These are phyloP conservation scores for Cathartes aura DNA, from an alignment of 2,113 vertebrate species.

Conservation along the genomic window DNA sequence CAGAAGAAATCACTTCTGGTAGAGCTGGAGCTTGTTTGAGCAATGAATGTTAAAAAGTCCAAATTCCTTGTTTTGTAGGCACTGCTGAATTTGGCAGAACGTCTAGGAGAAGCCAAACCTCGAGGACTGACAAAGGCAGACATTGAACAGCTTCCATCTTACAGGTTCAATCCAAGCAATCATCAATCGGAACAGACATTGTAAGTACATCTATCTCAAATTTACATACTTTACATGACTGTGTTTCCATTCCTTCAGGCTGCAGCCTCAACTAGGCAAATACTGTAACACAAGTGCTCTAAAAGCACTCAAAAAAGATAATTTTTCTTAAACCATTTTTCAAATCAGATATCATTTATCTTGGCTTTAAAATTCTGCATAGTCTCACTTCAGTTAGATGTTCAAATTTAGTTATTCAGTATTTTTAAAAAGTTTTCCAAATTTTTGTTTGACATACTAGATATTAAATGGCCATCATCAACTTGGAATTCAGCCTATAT, in stretches of 20 bases:
- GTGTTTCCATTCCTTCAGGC: not conserved
- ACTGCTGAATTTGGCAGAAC: conserved; percentile 91
- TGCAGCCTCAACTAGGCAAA: not conserved
- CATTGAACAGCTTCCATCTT: conserved; percentile 95
- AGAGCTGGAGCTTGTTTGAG: not conserved
- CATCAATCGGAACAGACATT: conserved; percentile 95
- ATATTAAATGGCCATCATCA: not conserved
- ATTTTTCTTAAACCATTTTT: not conserved
- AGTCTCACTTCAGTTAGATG: not conserved
- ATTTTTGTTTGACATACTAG: not conserved
- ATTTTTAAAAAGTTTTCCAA: not conserved
- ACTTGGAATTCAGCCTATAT: not conserved
- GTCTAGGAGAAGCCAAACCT: conserved; percentile 92
- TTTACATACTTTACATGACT: not conserved
- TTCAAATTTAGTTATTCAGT: not conserved
- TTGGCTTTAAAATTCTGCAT: not conserved
- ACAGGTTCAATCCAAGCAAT: conserved; percentile 94
- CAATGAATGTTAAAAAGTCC: not conserved
- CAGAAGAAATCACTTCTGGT: not conserved
- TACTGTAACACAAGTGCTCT: not conserved
- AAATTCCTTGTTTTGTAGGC: conserved; percentile 73
- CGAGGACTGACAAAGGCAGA: conserved; percentile 91
- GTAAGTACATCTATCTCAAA: conserved; percentile 76
- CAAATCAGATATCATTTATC: not conserved
- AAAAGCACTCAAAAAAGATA: not conserved